phyloP scores from a whole-genome alignment of 2,888 invertebrate genomes.

The Nebria brevicollis region DNA sequence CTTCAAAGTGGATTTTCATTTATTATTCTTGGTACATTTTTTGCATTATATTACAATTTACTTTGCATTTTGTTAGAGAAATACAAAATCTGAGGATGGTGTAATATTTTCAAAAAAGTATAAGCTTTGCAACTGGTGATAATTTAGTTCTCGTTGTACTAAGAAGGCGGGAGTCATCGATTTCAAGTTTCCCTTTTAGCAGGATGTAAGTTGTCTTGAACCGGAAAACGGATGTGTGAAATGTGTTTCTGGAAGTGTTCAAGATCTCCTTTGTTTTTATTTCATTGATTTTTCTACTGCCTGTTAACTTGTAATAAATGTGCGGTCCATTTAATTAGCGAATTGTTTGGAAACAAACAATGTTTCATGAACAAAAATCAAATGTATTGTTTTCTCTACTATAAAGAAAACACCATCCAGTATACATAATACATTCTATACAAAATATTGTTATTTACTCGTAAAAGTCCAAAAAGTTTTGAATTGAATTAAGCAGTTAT shows the following conservation, averaged over 20 bases:
- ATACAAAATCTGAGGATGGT: not conserved
- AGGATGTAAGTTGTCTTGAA: slow-evolving; percentile 16
- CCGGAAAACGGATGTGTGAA: slow-evolving; percentile 22
- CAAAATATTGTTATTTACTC: too few relatives aligned
- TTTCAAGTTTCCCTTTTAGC: not conserved
- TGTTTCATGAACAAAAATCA: not conserved
- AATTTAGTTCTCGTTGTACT: not conserved
- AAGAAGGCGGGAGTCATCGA: not conserved
- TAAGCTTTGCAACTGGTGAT: not conserved
- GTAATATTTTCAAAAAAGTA: not conserved
- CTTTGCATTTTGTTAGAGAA: not conserved
- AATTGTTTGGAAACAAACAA: not conserved
- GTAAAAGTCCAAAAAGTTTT: too few relatives aligned
- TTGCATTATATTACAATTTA: too few relatives aligned
- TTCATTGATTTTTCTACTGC: slow-evolving; percentile 30
- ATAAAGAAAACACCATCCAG: too few relatives aligned
- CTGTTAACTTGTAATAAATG: slow-evolving; percentile 29
- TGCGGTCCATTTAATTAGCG: slow-evolving; percentile 31
- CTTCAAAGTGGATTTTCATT: too few relatives aligned
- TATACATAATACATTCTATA: too few relatives aligned
- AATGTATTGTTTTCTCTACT: not conserved
- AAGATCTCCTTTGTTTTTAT: slow-evolving; percentile 22
- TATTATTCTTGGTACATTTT: too few relatives aligned
- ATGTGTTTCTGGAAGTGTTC: slow-evolving; percentile 15
- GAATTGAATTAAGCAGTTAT: too few relatives aligned